phyloP scores from a whole-genome alignment of 2,888 invertebrate species.

The Lithodes maja region DNA sequence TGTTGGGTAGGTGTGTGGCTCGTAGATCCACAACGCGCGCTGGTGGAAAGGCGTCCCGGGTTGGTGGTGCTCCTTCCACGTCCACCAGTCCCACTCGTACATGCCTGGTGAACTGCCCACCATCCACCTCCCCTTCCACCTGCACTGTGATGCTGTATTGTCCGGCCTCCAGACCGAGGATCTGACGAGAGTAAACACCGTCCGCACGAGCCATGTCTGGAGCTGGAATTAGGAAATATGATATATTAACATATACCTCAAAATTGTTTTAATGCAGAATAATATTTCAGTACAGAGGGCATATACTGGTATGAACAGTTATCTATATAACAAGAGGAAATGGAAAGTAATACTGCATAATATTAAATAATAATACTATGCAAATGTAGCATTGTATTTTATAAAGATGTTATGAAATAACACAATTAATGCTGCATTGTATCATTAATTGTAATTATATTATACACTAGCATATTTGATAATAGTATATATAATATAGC shows the following conservation, averaged over 20 bases:
- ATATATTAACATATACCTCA: neutral
- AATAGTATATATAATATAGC: too few relatives aligned
- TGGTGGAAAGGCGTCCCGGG: slow-evolving; percentile 73
- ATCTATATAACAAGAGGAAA: too few relatives aligned
- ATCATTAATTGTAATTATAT: too few relatives aligned
- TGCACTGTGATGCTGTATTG: slow-evolving; percentile 72
- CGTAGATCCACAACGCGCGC: slow-evolving; percentile 79
- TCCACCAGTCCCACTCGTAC: slow-evolving; percentile 72
- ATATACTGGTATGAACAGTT: too few relatives aligned
- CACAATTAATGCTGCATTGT: too few relatives aligned
- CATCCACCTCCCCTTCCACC: slow-evolving; percentile 66
- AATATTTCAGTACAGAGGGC: too few relatives aligned
- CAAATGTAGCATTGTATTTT: too few relatives aligned
- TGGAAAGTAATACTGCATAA: too few relatives aligned
- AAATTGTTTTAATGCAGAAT: too few relatives aligned
- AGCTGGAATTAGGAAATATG: slow-evolving; percentile 74
- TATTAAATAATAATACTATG: too few relatives aligned
- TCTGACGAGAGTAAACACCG: slow-evolving; percentile 81
- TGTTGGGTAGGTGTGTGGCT: slow-evolving; percentile 74
- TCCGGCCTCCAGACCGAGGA: slow-evolving; percentile 72
- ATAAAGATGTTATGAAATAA: too few relatives aligned
- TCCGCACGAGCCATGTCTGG: slow-evolving; percentile 81
- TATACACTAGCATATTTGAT: too few relatives aligned
- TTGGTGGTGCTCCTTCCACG: slow-evolving; percentile 67
- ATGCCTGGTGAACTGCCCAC: slow-evolving; percentile 54